Evolutionary conservation across 2,113 vertebrate genomes (phyloP).

Genomic region (Carassius auratus): DNA sequence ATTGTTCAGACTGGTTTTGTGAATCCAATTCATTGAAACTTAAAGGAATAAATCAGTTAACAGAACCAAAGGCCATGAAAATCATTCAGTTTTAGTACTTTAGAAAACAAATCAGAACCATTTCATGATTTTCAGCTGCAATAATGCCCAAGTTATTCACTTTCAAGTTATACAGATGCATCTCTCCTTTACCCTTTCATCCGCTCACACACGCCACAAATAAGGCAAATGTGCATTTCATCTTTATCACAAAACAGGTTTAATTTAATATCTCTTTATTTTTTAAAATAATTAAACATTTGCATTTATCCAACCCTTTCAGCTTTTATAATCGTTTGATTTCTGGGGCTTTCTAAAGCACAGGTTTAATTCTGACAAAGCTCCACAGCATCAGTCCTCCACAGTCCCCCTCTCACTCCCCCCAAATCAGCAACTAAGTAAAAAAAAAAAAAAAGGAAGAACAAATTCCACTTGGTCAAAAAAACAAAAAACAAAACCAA

Average conservation of each 20-base stretch:
- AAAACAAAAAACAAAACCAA: conserved; percentile 56
- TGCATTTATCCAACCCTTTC: conserved; percentile 80
- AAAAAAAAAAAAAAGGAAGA: conserved; percentile 62
- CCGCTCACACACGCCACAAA: conserved; percentile 41
- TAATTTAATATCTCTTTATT: conserved; percentile 85
- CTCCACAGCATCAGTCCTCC: conserved; percentile 51
- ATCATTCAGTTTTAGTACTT: not conserved
- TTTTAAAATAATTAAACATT: conserved; percentile 87
- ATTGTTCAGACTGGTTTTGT: not conserved
- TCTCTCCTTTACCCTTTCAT: not conserved
- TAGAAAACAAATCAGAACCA: not conserved
- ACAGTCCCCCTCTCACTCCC: conserved; percentile 22
- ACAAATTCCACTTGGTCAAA: conserved; percentile 65
- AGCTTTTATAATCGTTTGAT: conserved; percentile 66
- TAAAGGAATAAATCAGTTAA: not conserved
- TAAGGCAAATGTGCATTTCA: conserved; percentile 59
- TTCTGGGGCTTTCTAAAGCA: conserved; percentile 72
- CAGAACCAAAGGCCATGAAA: not conserved
- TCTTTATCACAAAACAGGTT: conserved; percentile 83
- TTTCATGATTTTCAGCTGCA: not conserved
- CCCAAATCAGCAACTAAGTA: conserved; percentile 60
- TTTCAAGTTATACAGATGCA: no score
- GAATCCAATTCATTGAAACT: not conserved
- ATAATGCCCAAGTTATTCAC: not conserved
- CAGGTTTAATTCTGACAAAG: conserved; percentile 61